Percentiles rank a stretch among this genome's conserved stretches.
These are phyloP conservation scores for Frieseomelitta varia DNA, from an alignment of 1,140 invertebrate species.

Conservation along the genomic window DNA sequence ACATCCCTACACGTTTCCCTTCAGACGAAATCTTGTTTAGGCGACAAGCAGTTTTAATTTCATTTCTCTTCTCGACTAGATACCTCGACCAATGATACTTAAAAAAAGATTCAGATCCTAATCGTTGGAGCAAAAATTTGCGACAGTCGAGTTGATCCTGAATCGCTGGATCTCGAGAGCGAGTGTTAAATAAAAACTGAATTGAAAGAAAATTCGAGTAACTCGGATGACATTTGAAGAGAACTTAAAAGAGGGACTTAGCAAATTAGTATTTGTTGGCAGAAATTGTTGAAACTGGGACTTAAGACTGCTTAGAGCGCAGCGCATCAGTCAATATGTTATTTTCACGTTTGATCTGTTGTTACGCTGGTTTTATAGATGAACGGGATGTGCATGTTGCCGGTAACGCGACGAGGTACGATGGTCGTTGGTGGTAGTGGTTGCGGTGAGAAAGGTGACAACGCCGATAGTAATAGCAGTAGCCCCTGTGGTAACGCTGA, in stretches of 20 bases:
- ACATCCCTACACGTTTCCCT: too few species aligned
- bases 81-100: neutral
- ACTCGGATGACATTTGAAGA: neutral
- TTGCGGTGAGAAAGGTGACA: constrained; percentile 66
- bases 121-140: too few species aligned
- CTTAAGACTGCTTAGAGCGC: neutral
- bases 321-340: neutral
- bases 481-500: constrained; percentile 75
- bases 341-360: constrained; percentile 51
- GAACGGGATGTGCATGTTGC: constrained; percentile 89
- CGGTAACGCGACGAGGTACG: constrained; percentile 81
- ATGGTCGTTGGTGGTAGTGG: constrained; percentile 71
- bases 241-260: neutral
- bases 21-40: neutral
- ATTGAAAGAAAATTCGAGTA: neutral
- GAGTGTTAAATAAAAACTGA: too few species aligned
- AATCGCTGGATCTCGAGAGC: too few species aligned
- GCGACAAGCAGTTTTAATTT: constrained; percentile 9
- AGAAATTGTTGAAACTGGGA: neutral
- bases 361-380: constrained; percentile 84
- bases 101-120: neutral
- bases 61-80: neutral
- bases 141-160: too few species aligned
- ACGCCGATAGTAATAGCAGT: constrained; percentile 66
- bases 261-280: neutral